Conservation (phyloP, 2,113 vertebrate genomes). For the Charadrius vociferus region DNA sequence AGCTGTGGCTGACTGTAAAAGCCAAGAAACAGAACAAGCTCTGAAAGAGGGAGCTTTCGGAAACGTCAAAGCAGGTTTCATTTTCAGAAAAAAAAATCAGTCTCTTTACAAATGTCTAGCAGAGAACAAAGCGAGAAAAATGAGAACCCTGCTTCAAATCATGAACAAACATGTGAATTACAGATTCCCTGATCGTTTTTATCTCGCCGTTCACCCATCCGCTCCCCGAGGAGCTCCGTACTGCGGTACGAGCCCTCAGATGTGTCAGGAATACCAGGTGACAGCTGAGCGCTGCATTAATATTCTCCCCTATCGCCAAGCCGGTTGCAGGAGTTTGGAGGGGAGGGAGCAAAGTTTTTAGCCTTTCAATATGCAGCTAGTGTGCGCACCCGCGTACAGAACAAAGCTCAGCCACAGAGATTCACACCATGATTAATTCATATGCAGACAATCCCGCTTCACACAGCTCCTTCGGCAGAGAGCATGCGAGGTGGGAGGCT, state of each 20-base stretch:
- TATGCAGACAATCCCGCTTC: neutral
- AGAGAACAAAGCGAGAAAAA: neutral
- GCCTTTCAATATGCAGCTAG: neutral
- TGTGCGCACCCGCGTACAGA: neutral
- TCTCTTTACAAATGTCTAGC: neutral
- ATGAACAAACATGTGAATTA: neutral
- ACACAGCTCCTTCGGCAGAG: neutral
- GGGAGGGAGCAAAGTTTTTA: neutral
- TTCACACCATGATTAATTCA: neutral
- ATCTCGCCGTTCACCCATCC: neutral
- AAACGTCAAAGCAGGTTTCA: neutral
- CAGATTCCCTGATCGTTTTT: neutral
- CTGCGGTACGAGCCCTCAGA: neutral
- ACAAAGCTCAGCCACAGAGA: neutral
- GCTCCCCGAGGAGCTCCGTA: neutral
- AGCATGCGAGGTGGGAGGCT: neutral
- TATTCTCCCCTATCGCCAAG: neutral
- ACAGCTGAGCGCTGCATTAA: neutral
- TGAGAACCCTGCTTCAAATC: neutral
- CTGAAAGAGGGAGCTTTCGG: neutral
- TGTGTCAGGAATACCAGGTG: neutral
- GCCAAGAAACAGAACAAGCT: neutral
- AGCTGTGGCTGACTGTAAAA: neutral
- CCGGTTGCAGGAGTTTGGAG: neutral
- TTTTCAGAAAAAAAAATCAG: neutral